Percentiles rank a stretch among this genome's conserved stretches.
These are phyloP conservation scores for Polyodon spathula DNA, from an alignment of 2,113 vertebrate species.

Conservation along the genomic window DNA sequence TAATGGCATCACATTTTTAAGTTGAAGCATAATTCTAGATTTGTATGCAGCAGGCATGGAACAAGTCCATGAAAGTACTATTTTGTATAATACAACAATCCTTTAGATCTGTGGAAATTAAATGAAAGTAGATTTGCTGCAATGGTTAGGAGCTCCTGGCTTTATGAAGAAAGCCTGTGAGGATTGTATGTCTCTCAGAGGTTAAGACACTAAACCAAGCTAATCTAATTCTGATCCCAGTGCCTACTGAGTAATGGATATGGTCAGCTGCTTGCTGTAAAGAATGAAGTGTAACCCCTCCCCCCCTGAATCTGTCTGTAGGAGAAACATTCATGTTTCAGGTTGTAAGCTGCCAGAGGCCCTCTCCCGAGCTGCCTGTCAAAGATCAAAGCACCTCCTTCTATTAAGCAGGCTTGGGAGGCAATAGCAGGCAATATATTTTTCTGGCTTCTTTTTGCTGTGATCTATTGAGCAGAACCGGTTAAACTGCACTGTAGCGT, in stretches of 20 bases:
- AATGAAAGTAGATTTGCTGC: background rate
- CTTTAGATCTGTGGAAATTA: too few species aligned
- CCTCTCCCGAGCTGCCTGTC: constrained; percentile 4
- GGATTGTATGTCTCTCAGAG: background rate
- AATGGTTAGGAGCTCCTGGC: background rate
- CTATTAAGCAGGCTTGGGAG: constrained; percentile 5
- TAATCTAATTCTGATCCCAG: constrained; percentile 17
- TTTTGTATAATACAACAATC: too few species aligned
- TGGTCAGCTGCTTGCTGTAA: constrained; percentile 6
- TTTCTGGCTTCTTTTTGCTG: too few species aligned
- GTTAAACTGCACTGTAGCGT: too few species aligned
- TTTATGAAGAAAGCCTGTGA: background rate
- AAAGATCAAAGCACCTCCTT: constrained; percentile 14
- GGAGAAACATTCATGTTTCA: background rate
- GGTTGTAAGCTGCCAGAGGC: constrained; percentile 7
- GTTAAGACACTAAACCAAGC: constrained; percentile 7
- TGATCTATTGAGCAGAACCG: too few species aligned
- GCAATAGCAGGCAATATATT: background rate
- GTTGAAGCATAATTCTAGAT: too few species aligned
- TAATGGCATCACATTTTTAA: too few species aligned
- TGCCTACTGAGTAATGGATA: background rate
- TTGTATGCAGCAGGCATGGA: too few species aligned
- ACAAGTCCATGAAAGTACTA: too few species aligned
- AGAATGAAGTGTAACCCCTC: background rate
- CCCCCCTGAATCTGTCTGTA: background rate